Conservation (phyloP, 2,113 vertebrate genomes). For the Gallinago media region DNA sequence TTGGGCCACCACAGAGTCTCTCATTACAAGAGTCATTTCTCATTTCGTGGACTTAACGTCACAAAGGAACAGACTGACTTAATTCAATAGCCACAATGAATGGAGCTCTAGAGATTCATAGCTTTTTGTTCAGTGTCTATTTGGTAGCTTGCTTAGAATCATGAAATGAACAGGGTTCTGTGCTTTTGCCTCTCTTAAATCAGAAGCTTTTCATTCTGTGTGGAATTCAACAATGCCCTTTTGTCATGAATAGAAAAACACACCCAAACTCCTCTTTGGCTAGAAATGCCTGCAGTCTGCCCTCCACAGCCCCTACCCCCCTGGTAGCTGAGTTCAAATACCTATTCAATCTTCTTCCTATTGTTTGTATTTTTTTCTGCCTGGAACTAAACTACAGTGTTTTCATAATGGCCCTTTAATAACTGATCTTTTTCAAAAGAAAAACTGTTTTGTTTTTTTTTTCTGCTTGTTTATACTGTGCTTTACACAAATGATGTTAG, state of each 20-base stretch:
- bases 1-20: not conserved
- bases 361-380: not conserved
- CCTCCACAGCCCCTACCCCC: not conserved
- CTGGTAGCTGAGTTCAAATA: not conserved
- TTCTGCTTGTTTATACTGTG: not conserved
- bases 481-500: not conserved
- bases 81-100: not conserved
- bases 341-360: not conserved
- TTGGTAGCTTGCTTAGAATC: not conserved
- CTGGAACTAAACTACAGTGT: not conserved
- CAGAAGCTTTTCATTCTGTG: not conserved
- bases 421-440: not conserved
- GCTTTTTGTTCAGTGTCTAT: rapidly evolving
- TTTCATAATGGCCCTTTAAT: not conserved
- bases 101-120: not conserved
- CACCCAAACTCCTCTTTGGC: not conserved
- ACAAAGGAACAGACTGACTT: not conserved
- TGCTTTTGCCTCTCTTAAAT: not conserved
- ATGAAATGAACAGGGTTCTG: not conserved
- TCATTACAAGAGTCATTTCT: not conserved
- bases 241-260: not conserved
- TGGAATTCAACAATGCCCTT: not conserved
- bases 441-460: rapidly evolving
- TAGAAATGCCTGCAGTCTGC: not conserved
- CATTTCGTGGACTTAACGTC: rapidly evolving